Percentiles rank a stretch among this genome's conserved stretches.
Conservation (phyloP, 1,140 invertebrate genomes). For the Venustaconcha ellipsiformis region DNA sequence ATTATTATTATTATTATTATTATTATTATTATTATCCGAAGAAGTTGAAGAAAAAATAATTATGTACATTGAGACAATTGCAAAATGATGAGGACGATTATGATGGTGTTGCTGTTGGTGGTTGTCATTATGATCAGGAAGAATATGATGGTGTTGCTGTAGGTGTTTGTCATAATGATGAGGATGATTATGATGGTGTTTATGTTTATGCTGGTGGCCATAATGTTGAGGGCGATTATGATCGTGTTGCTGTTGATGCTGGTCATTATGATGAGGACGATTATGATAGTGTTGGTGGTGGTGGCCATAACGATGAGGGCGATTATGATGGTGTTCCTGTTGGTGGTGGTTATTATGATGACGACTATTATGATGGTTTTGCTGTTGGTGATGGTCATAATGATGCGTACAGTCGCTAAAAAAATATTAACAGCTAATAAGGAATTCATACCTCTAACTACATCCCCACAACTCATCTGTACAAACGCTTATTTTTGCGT, state of each 20-base stretch:
- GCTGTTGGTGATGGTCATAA: too few species aligned
- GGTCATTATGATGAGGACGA: neutral
- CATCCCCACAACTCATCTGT: too few species aligned
- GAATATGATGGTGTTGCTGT: neutral
- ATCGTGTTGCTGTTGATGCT: neutral
- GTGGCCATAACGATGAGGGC: neutral
- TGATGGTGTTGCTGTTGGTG: too few species aligned
- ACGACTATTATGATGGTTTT: neutral
- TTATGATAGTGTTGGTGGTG: neutral
- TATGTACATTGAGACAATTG: too few species aligned
- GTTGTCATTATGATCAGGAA: too few species aligned
- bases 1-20: too few species aligned
- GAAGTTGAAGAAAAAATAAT: too few species aligned
- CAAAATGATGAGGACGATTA: neutral
- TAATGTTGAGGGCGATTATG: neutral
- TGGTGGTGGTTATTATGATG: neutral
- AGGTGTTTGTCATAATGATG: neutral
- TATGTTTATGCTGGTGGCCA: neutral
- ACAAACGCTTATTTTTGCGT: too few species aligned
- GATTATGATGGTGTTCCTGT: neutral
- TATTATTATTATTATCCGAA: too few species aligned
- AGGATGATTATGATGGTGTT: constrained; percentile 1
- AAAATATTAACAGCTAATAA: too few species aligned
- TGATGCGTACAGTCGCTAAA: too few species aligned
- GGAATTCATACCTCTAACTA: too few species aligned